These are phyloP conservation scores for Bathynomus jamesi DNA, from an alignment of 1,140 invertebrate genomes.

Conservation along the genomic window DNA sequence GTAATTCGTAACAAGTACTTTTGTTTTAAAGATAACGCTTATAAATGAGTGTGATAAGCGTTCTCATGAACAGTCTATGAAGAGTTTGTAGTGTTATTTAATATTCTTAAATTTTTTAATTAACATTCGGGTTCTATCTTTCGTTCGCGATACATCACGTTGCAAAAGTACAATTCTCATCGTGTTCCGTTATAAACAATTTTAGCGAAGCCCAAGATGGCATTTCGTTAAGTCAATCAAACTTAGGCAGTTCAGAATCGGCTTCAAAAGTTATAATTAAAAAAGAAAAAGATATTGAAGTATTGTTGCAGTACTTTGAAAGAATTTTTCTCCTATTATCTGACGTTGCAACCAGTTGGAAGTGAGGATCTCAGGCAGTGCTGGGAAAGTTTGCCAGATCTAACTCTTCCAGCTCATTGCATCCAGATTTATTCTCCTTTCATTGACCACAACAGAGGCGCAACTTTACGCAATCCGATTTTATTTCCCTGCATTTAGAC, in stretches of 20 bases:
- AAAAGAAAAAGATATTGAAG: too few relatives aligned
- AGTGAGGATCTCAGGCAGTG: constrained; percentile 58
- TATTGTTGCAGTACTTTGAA: background rate
- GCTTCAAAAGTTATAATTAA: background rate
- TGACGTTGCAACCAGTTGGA: constrained; percentile 49
- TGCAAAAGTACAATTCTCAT: background rate
- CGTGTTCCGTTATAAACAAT: background rate
- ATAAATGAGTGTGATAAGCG: background rate
- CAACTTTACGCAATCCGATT: too few relatives aligned
- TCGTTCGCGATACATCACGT: background rate
- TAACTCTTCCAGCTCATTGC: constrained; percentile 66
- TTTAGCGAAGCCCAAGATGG: too few relatives aligned
- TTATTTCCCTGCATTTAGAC: too few relatives aligned
- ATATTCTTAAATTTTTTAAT: too few relatives aligned
- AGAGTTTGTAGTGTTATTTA: background rate
- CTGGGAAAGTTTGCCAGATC: constrained; percentile 55
- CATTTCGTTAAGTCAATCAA: too few relatives aligned
- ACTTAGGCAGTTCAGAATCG: background rate
- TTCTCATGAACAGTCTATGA: background rate
- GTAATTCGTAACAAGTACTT: background rate
- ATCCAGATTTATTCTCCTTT: too few relatives aligned
- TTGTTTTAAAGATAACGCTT: background rate
- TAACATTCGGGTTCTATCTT: too few relatives aligned
- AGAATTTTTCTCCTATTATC: background rate
- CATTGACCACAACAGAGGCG: too few relatives aligned